Evolutionary conservation across 2,888 invertebrate genomes (phyloP), one percentile per base, ranked within the genome.

Genomic region (Polylopha cassiicola): DNA sequence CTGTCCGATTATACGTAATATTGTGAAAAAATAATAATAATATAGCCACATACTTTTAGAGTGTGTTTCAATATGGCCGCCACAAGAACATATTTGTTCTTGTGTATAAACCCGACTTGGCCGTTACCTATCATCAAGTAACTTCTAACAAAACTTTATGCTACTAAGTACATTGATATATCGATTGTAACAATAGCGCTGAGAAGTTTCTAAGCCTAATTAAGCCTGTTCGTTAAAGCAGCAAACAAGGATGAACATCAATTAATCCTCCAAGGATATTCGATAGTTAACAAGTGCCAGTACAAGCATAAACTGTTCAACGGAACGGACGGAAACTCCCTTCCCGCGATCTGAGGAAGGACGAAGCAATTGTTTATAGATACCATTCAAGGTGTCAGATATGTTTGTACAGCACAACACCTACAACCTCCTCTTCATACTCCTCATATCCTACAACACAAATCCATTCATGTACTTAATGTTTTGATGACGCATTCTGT

Each of bases 391-490:
- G 47, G 50, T 58, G 57, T 56, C 57, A 61, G 37, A 45, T 48
- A 51, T 65, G 61, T 69, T 70, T 64, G 61, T 65, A 63, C 45
- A 64, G 58, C 61, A 51, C 29, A 44, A 44, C 48, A 50, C 45
- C 30, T 30, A 46, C 13, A 43, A 34, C 10, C 21, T 17, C 22
- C 23, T 39, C 45, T 47, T 47, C 39, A 47, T 21, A 29, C 26
- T 30, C 48, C 39, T 37, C 44, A 39, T 36, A 34, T 22, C 27
- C 32, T 15, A 17, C 22, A 9, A 56, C 48, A 51, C 50, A n/a
- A 50, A 53, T 43, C 58, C 67, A 66, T 69, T 70, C 65, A 71
- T 60, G 50, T 48, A 50, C 51, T 55, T 56, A 53, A 49, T 58
- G 64, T 65, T 65, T 47, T 57, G 48, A 53, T 62, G 61, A 14